Base-by-base conservation (phyloP, 1,140 invertebrate species). In the Apis laboriosa region DNA sequence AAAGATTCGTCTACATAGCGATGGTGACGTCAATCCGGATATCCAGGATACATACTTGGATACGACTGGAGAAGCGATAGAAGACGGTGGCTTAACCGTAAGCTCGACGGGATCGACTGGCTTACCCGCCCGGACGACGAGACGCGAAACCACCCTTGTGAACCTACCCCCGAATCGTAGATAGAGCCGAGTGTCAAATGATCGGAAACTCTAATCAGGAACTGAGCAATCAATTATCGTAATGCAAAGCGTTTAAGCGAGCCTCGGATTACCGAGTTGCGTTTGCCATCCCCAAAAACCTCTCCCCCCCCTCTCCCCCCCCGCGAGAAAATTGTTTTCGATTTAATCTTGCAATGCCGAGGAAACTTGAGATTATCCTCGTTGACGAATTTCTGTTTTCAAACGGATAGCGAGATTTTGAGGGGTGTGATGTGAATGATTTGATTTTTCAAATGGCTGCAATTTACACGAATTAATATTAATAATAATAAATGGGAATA, bases 171-270 rank as follows among this genome's bases (percentile, higher is more conserved):
- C 24, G 60, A 64, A 86, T 87, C 68, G 68, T 55, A 87, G 77
- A 87, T 80, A 87, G 77, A 84, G 76, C 66, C 34, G 76, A 77
- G 88, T 85, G 84, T 88, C 89, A 88, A 90, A 87, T 88, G 84
- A 88, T 90, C 80, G 89, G 88, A 87, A 88, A 88, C 85, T 83
- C 85, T 90, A 90, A 84, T 88, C 85, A 81, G 72, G 81, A 77
- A 80, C 80, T 73, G 87, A 86, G 84, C 84, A 86, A 90, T 90
- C 86, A 90, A 90, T 90, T 90, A 86, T 87, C 81, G 87, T 79
- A 82, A 86, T 83, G 77, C 77, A 86, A 88, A 87, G 84, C 80
- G 80, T 88, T 86, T 88, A 88, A 86, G 81, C 77, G 87, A 77
- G 70, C 81, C 78, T 76, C 77, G 49, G 81, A 79, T 89, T 84